Conservation (phyloP, 2,888 invertebrate species). For the Latrodectus hesperus region DNA sequence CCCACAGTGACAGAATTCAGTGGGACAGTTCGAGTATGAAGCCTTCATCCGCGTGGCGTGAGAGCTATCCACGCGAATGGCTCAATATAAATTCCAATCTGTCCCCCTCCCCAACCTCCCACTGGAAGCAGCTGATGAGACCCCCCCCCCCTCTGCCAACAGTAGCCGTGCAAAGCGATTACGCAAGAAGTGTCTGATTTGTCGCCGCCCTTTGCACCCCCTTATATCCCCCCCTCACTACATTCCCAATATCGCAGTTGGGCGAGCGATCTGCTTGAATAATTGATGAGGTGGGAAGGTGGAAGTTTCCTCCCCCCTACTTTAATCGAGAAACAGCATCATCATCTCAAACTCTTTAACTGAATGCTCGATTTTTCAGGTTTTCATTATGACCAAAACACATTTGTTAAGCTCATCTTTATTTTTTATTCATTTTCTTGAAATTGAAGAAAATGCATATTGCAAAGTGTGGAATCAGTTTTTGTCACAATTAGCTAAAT, state of each 20-base stretch:
- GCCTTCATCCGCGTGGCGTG: background rate
- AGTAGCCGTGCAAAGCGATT: constrained; percentile 35
- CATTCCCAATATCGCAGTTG: constrained; percentile 5
- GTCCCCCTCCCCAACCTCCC: background rate
- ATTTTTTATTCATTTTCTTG: too few relatives aligned
- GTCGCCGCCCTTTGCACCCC: constrained; percentile 22
- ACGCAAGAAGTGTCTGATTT: constrained; percentile 63
- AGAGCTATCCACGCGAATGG: background rate
- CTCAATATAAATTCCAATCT: constrained; percentile 3
- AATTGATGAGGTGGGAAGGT: constrained; percentile 56
- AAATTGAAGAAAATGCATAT: too few relatives aligned
- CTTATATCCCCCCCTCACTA: background rate
- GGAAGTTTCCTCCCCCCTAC: constrained; percentile 7
- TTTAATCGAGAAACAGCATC: background rate
- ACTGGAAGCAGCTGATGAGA: constrained; percentile 20
- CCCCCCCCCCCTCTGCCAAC: constrained; percentile 1
- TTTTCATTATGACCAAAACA: too few relatives aligned
- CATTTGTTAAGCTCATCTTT: too few relatives aligned
- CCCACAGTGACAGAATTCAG: background rate
- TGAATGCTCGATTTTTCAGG: too few relatives aligned
- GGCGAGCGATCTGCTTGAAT: constrained; percentile 45
- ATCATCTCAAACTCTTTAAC: constrained; percentile 4
- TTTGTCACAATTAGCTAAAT: too few relatives aligned
- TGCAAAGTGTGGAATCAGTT: too few relatives aligned
- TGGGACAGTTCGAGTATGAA: background rate